phyloP scores from a whole-genome alignment of 2,888 invertebrate genomes.

The Tineola bisselliella region DNA sequence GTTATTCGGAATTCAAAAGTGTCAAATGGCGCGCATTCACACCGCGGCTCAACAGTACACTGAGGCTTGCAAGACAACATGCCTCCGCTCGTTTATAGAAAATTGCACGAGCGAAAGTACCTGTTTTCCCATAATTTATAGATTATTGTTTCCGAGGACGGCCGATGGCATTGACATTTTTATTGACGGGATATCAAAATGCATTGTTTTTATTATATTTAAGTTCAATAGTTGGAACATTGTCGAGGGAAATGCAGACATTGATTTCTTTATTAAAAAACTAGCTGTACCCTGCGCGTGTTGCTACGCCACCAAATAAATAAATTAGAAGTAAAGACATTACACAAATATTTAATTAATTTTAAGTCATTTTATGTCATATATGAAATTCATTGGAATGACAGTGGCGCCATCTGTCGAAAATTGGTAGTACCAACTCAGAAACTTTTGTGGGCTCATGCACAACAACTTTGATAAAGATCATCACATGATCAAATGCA shows the following conservation, averaged over 20 bases:
- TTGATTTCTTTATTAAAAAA: too few species aligned
- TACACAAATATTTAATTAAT: too few species aligned
- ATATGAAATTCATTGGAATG: too few species aligned
- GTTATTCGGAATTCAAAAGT: conserved; percentile 22
- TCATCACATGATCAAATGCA: too few species aligned
- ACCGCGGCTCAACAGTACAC: conserved; percentile 4
- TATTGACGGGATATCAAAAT: neutral
- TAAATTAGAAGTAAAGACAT: too few species aligned
- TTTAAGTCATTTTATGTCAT: too few species aligned
- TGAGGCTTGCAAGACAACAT: conserved; percentile 12
- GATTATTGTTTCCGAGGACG: conserved; percentile 14
- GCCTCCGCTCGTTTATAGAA: conserved; percentile 18
- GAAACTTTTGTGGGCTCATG: too few species aligned
- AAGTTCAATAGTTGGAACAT: neutral
- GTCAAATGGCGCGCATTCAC: conserved; percentile 15
- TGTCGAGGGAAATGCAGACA: neutral
- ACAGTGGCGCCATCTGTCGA: too few species aligned
- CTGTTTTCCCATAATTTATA: conserved; percentile 13
- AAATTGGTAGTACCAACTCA: too few species aligned
- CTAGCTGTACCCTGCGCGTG: too few species aligned
- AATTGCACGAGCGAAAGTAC: conserved; percentile 12
- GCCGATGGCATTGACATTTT: conserved; percentile 7
- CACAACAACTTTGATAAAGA: too few species aligned
- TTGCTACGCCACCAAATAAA: too few species aligned
- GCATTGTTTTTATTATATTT: neutral